These are phyloP conservation scores for Labia minor DNA, from an alignment of 2,888 invertebrate species.

Conservation along the genomic window DNA sequence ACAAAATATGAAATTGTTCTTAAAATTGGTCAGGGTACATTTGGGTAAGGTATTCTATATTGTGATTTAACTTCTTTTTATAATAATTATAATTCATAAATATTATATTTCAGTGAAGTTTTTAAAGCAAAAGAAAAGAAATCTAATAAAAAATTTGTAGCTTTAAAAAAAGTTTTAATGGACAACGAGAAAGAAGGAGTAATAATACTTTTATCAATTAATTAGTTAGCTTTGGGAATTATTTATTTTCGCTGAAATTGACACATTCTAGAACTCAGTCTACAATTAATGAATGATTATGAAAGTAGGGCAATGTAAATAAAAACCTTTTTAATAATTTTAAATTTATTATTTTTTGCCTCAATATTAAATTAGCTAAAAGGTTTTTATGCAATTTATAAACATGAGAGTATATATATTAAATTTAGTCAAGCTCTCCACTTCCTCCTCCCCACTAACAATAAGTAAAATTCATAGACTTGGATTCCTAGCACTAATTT, in stretches of 20 bases:
- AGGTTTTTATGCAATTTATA: too few species aligned
- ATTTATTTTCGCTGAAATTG: neutral
- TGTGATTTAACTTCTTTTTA: neutral
- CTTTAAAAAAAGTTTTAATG: slow-evolving; percentile 98
- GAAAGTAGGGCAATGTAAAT: too few species aligned
- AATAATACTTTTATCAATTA: slow-evolving; percentile 26
- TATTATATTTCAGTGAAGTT: slow-evolving; percentile 61
- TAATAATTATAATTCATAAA: neutral
- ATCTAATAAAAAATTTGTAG: slow-evolving; percentile 81
- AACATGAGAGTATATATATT: too few species aligned
- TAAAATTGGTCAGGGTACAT: slow-evolving; percentile 98
- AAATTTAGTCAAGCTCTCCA: too few species aligned
- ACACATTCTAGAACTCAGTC: too few species aligned
- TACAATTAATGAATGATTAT: too few species aligned
- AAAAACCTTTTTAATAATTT: too few species aligned
- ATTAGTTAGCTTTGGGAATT: slow-evolving; percentile 1
- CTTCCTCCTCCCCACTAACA: too few species aligned
- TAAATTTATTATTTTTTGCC: too few species aligned
- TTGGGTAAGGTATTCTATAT: slow-evolving; percentile 63
- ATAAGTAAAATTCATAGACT: too few species aligned
- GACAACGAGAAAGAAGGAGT: slow-evolving; percentile 99
- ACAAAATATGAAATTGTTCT: slow-evolving; percentile 90
- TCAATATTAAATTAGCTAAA: too few species aligned
- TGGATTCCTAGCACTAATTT: too few species aligned
- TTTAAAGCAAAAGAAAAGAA: slow-evolving; percentile 89